Percentiles rank a stretch among this genome's conserved stretches.
Evolutionary conservation across 2,797 vertebrate genomes (phyloP).

Genomic region (Myoxocephalus aenaeus): DNA sequence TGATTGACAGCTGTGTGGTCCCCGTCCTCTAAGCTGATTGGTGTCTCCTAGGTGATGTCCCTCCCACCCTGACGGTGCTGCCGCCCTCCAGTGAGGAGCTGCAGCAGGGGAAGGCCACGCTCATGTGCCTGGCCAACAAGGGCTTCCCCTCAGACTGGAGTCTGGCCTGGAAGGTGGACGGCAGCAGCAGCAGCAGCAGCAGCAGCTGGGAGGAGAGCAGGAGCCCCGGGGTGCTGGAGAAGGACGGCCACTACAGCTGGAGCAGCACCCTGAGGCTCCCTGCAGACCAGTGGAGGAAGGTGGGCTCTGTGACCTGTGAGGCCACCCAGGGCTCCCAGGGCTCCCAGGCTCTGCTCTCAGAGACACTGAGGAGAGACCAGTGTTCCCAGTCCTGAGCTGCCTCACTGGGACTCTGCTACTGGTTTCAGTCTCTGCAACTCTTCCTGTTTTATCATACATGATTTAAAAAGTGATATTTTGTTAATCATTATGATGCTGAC

Average conservation of each 20-base stretch:
- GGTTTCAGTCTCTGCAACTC: too few relatives aligned
- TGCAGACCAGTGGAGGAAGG: too few relatives aligned
- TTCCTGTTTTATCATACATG: too few relatives aligned
- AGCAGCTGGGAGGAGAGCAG: not conserved
- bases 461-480: too few relatives aligned
- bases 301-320: not conserved
- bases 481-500: too few relatives aligned
- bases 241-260: not conserved
- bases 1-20: too few relatives aligned
- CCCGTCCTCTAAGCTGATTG: too few relatives aligned
- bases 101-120: constrained; percentile 32
- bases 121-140: constrained; percentile 55
- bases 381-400: constrained; percentile 59
- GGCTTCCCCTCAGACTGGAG: constrained; percentile 39
- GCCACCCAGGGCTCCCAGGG: constrained; percentile 13
- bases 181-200: not conserved
- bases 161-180: not conserved
- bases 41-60: too few relatives aligned
- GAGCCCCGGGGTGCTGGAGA: not conserved
- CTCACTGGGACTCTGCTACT: constrained; percentile 7
- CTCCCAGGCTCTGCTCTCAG: not conserved
- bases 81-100: not conserved
- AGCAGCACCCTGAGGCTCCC: not conserved
- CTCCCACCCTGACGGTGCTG: not conserved
- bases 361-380: constrained; percentile 46